Conservation (phyloP, 2,888 invertebrate species). For the Papilio demoleus region DNA sequence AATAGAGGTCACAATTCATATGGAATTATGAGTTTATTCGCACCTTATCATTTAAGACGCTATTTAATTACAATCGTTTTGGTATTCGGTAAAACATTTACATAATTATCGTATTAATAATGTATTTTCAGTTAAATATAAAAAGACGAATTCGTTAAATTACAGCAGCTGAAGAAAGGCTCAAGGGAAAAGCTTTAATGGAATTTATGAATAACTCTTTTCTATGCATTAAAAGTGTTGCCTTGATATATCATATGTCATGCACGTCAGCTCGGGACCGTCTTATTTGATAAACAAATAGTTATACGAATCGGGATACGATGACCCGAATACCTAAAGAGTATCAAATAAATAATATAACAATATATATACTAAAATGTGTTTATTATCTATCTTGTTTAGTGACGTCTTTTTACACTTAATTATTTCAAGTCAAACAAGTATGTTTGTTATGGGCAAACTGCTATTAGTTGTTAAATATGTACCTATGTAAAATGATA, state of each 20-base stretch:
- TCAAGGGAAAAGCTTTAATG: not conserved
- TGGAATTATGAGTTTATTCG: too few species aligned
- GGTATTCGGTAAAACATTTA: too few species aligned
- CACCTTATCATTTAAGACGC: too few species aligned
- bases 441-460: too few species aligned
- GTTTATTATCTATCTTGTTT: not conserved
- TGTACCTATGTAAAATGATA: too few species aligned
- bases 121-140: too few species aligned
- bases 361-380: not conserved
- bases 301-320: not conserved
- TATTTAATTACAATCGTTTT: too few species aligned
- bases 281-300: slow-evolving; percentile 9
- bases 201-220: slow-evolving; percentile 3
- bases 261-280: not conserved
- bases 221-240: not conserved
- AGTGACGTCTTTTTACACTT: too few species aligned
- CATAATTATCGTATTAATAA: too few species aligned
- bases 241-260: not conserved
- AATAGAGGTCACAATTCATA: too few species aligned
- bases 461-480: too few species aligned
- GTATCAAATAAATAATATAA: not conserved
- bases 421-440: too few species aligned
- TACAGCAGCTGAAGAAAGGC: not conserved
- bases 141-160: not conserved
- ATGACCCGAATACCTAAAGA: not conserved